Evolutionary conservation across 2,888 invertebrate species (phyloP).

Genomic region (Mycalesis mineus): DNA sequence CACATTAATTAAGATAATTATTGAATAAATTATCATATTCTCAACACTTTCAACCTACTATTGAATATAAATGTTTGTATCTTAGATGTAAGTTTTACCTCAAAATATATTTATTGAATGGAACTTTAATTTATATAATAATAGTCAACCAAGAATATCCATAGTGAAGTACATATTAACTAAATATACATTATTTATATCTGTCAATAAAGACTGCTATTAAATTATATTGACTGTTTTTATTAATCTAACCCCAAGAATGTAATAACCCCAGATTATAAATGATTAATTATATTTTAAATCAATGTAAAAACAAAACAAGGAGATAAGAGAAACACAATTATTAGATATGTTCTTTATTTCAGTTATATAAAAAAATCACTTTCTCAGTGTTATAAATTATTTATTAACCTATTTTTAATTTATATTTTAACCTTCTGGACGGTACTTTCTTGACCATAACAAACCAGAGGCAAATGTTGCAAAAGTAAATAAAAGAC

Average conservation of each 20-base stretch:
- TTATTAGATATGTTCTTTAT: not conserved
- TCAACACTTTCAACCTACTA: no score
- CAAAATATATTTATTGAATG: conserved; percentile 41
- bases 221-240: conserved; percentile 25
- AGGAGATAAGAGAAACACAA: no score
- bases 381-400: conserved; percentile 1
- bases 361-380: not conserved
- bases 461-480: conserved; percentile 65
- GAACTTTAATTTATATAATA: conserved; percentile 35
- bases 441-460: conserved; percentile 59
- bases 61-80: not conserved
- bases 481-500: conserved; percentile 65
- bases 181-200: conserved; percentile 46
- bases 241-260: not conserved
- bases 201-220: conserved; percentile 68
- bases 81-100: conserved; percentile 35
- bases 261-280: no score
- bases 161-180: conserved; percentile 25
- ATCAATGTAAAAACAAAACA: no score
- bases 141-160: conserved; percentile 32
- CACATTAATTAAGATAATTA: no score
- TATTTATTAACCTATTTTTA: conserved; percentile 52
- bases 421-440: conserved; percentile 52
- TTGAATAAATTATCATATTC: no score
- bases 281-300: no score